Base-by-base conservation (phyloP, 2,797 vertebrate genomes). In the Setipinna tenuifilis region DNA sequence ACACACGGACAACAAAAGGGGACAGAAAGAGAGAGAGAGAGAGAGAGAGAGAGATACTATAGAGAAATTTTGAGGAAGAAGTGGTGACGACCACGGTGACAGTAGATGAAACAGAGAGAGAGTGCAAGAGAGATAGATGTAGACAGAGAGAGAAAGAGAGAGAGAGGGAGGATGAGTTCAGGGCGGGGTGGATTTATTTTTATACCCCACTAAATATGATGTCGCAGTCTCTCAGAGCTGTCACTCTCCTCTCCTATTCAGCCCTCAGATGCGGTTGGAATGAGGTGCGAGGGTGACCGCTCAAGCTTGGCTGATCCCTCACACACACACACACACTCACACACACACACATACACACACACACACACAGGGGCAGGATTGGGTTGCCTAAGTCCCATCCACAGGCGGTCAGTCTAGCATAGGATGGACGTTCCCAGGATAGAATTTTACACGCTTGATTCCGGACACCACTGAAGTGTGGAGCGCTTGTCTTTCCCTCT, bases 291-390 rank as follows among this genome's bases (percentile, higher is more conserved):
- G 62, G 28, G 17, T 83, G 82, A 59, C 35, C 65, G 65, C 83
- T 14, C 87, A 87, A 92, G 91, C 91, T 93, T 91, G 87, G 82
- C 89, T 89, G 88, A 87, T 89, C 88, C 83, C 57, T 81, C 65
- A 71, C 65, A 23, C 65, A 31, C 25, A 31, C 19, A 21, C 65
- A 25, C n/a, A 25, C 61, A 31, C 65, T 28, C 65, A 75, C 68
- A 75, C 31, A 75, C 31, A 75, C 68, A 41, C 68, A 75, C 68
- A 75, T 3, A 75, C 31, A 41, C 68, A 75, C 68, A 75, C 68
- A 75, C 68, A 75, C 14, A 75, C 65, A 81, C 57, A 23, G 31
- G 41, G 50, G 50, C 58, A 81, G 88, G 92, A 93, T 93, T 89
- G 82, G 31, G 68, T 92, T 93, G 91, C 25, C 35, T 61, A 31